These are phyloP conservation scores for Chiroxiphia lanceolata DNA, from an alignment of 2,797 vertebrate species.

Conservation along the genomic window DNA sequence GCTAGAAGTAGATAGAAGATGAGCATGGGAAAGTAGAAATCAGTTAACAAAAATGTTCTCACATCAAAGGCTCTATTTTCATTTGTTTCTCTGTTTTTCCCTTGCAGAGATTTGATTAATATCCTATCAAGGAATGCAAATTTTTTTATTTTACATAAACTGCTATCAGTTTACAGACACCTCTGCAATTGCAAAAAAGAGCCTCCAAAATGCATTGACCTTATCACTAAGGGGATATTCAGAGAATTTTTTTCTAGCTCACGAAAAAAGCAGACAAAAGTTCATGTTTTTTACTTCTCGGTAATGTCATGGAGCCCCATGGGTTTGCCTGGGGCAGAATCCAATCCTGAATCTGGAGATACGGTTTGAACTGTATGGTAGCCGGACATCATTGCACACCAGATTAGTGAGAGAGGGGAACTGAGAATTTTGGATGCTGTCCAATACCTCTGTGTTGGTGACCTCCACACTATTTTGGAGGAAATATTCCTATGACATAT, in stretches of 20 bases:
- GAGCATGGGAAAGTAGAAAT: not conserved
- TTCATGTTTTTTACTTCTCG: not conserved
- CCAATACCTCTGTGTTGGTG: not conserved
- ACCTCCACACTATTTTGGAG: accelerated
- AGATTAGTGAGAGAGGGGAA: not conserved
- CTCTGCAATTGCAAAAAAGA: not conserved
- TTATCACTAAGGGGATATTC: not conserved
- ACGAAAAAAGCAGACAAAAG: not conserved
- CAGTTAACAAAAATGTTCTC: not conserved
- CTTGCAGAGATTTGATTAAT: not conserved
- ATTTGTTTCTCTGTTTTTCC: not conserved
- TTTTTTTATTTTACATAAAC: not conserved
- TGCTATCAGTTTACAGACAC: not conserved
- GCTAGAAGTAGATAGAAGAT: not conserved
- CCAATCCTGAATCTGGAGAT: not conserved
- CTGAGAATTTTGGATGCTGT: not conserved
- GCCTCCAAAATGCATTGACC: not conserved
- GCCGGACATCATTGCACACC: not conserved
- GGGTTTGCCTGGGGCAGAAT: not conserved
- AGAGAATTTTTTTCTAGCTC: not conserved
- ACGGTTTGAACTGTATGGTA: accelerated
- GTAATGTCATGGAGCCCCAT: not conserved
- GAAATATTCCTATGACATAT: not conserved
- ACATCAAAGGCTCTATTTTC: not conserved
- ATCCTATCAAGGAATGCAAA: not conserved